Evolutionary conservation across 2,888 invertebrate genomes (phyloP), one percentile per base, ranked within the genome.

Genomic region (Phyto melanocephala): DNA sequence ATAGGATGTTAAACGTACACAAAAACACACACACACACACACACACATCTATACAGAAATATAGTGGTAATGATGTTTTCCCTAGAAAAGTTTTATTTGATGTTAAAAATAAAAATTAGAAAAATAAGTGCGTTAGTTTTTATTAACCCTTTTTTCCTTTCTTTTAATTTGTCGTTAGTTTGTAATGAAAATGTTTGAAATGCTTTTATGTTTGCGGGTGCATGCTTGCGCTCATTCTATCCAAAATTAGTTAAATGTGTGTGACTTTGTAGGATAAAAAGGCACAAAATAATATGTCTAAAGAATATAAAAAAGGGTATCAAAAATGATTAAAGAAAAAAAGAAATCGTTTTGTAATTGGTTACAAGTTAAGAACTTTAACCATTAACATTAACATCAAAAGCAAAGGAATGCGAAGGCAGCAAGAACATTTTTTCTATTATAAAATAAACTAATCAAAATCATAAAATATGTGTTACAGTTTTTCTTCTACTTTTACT

Each of bases 221-320:
- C 28, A 28, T 28, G 28, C 6, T 28, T 28, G 28, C n/a, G 20
- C 22, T 47, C 13, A 65, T 24, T 47, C 47, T 17, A 65, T 13
- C 45, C 35, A 11, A 67, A 67, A 67, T 67, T 50, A 52, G 50
- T 37, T 67, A 67, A 28, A 67, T 15, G 42, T 28, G n/a, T n/a
- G 42, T 54, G 68, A 68, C 54, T 68, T 68, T 68, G 40, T 68
- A 11, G 13, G 15, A 20, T 0, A 4, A 20, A 20, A 47, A 24
- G 22, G 1, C 1, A 50, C 13, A 50, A 50, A 22, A 22, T 50
- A 13, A 1, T 22, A n/a, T n/a, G n/a, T n/a, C n/a, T n/a, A 22
- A 22, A 50, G 5, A 37, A 40, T 24, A 7, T 35, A 28, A 5
- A 40, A 24, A 52, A 50, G 10, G 20, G 13, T 5, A 28, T 28